Evolutionary conservation across 2,113 vertebrate genomes (phyloP).

Genomic region (Forbesichthys agassizii): DNA sequence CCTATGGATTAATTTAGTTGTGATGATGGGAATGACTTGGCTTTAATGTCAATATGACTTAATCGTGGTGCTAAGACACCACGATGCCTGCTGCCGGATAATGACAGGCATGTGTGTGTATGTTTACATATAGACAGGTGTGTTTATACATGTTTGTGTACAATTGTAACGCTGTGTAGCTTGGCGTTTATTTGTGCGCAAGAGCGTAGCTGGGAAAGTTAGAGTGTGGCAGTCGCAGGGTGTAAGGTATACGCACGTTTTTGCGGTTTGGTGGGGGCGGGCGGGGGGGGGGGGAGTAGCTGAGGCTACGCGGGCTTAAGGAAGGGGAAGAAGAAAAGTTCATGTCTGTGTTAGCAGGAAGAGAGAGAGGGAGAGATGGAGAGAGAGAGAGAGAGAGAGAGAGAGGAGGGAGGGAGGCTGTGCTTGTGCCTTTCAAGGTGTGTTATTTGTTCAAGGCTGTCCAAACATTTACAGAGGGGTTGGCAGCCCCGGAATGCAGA

Average conservation of each 20-base stretch:
- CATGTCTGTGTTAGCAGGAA: constrained; percentile 21
- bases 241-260: constrained; percentile 42
- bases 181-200: constrained; percentile 60
- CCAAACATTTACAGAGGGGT: constrained; percentile 93
- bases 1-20: background rate
- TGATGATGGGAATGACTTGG: constrained; percentile 9
- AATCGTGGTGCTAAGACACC: constrained; percentile 26
- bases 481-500: constrained; percentile 91
- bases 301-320: constrained; percentile 14
- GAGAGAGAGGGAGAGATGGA: background rate
- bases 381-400: constrained; percentile 64
- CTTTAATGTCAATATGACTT: constrained; percentile 15
- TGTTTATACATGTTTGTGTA: constrained; percentile 50
- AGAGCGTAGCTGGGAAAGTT: constrained; percentile 59
- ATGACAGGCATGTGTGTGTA: constrained; percentile 32
- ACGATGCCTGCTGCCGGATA: background rate
- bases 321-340: background rate
- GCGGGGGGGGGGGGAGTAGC: constrained; percentile 31
- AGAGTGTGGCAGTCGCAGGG: constrained; percentile 38
- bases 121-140: constrained; percentile 58
- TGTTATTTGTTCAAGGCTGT: constrained; percentile 97
- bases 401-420: constrained; percentile 72
- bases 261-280: constrained; percentile 50
- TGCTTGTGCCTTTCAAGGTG: constrained; percentile 92
- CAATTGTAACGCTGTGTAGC: constrained; percentile 50